Evolutionary conservation across 2,888 invertebrate species (phyloP), one percentile per base, ranked within the genome.

Genomic region (Slavum lentiscoides): DNA sequence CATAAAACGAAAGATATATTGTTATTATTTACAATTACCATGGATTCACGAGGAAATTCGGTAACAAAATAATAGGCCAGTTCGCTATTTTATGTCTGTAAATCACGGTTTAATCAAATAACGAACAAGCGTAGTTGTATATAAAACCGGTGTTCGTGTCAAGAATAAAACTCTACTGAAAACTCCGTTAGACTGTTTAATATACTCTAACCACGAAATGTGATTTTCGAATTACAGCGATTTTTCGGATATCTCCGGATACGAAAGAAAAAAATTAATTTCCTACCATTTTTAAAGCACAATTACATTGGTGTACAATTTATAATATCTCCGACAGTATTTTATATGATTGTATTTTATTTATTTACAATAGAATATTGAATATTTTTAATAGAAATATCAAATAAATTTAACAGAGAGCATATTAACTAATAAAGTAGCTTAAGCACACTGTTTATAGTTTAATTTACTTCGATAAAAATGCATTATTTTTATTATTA

Each of bases 41-140:
- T 62, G 3, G 61, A 37, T 58, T 43, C 30, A 49, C 61, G 13
- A 39, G 9, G 37, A 68, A 58, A 62, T 77, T 77, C 43, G 17
- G n/a, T 17, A 62, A 61, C 61, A 3, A 69, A 77, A 77, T 77
- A 69, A 69, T 77, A 77, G 69, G 69, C 69, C 61, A 13, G 30
- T 21, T 53, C 37, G 59, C 69, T 43, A 30, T 77, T 77, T 77
- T 61, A 77, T 69, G 53, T 77, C 69, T 49, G 77, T 77, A 69
- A 77, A 77, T 77, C 77, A 77, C 69, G 69, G 69, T 77, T 62
- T 61, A 61, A 69, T 77, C 69, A 77, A 77, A 77, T 69, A 69
- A 77, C 61, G 21, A 69, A 61, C 53, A 23, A 49, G 30, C 61
- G 15, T 17, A 9, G 7, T 17, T 53, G 17, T 21, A 49, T 61